Evolutionary conservation across 2,888 invertebrate genomes (phyloP).

Genomic region (Dynastes maya): DNA sequence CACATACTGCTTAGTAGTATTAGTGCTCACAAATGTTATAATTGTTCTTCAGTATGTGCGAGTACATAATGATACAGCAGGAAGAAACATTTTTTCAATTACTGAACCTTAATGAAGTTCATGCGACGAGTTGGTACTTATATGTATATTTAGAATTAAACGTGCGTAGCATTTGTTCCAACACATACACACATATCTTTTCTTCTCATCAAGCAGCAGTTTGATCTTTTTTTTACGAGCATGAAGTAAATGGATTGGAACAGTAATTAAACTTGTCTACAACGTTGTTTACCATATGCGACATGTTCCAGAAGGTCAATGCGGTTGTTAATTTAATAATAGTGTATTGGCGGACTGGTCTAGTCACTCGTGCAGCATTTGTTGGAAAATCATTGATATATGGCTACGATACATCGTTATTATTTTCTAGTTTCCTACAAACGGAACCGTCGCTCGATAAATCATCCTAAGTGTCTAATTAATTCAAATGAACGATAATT

Average conservation of each 20-base stretch:
- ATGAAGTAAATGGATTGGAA: slow-evolving; percentile 40
- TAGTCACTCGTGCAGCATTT: slow-evolving; percentile 10
- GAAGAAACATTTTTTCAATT: slow-evolving; percentile 26
- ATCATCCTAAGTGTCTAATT: slow-evolving; percentile 37
- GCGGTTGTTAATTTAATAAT: slow-evolving; percentile 44
- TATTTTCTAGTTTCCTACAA: slow-evolving; percentile 28
- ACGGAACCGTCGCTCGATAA: slow-evolving; percentile 11
- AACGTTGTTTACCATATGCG: slow-evolving; percentile 44
- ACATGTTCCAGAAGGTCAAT: slow-evolving; percentile 39
- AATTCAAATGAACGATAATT: slow-evolving; percentile 37
- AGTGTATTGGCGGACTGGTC: slow-evolving; percentile 17
- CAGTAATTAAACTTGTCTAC: slow-evolving; percentile 46
- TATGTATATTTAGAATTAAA: slow-evolving; percentile 34
- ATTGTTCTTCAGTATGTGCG: slow-evolving; percentile 10
- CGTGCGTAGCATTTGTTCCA: slow-evolving; percentile 41
- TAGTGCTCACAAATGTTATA: neutral
- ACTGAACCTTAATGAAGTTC: slow-evolving; percentile 28
- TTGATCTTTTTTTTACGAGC: slow-evolving; percentile 35
- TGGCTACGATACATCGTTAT: slow-evolving; percentile 4
- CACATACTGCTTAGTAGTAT: neutral
- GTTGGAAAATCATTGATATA: slow-evolving; percentile 21
- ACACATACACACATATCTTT: slow-evolving; percentile 22
- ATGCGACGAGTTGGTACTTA: slow-evolving; percentile 38
- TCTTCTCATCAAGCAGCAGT: slow-evolving; percentile 40
- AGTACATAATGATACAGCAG: slow-evolving; percentile 20